phyloP scores from a whole-genome alignment of 23 tunicate species.

The Oikopleura vanhoeffeni region DNA sequence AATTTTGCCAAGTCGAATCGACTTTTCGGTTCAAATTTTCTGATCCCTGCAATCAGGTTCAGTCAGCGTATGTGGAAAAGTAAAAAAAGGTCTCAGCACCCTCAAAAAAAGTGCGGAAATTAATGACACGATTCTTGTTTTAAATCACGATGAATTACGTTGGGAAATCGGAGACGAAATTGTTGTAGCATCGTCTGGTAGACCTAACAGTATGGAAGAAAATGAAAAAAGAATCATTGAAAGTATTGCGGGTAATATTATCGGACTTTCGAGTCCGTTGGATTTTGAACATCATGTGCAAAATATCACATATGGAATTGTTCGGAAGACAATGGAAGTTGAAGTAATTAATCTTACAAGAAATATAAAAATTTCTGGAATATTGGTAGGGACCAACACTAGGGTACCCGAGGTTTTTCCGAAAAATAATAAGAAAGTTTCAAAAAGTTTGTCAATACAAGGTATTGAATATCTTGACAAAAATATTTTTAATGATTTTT shows the following conservation, averaged over 20 bases:
- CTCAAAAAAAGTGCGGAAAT: too few species aligned
- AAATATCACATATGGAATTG: neutral
- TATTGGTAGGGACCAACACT: too few species aligned
- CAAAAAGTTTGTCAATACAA: too few species aligned
- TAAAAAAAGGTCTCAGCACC: too few species aligned
- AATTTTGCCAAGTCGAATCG: constrained; percentile 15
- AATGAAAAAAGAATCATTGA: neutral
- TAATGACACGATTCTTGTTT: neutral
- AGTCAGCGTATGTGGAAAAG: neutral
- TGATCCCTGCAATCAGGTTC: neutral
- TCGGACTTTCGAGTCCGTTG: neutral
- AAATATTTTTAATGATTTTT: too few species aligned
- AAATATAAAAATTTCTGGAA: neutral
- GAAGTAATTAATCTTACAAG: neutral
- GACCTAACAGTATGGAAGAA: neutral
- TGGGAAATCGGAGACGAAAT: constrained; percentile 65
- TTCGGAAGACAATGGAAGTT: neutral
- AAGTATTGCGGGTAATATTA: neutral
- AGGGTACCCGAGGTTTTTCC: too few species aligned
- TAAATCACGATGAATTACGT: neutral
- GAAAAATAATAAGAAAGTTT: too few species aligned
- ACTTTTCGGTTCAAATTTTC: neutral
- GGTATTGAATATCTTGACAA: too few species aligned
- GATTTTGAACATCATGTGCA: neutral
- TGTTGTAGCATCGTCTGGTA: constrained; percentile 67